Conservation (phyloP, 2,888 invertebrate genomes). For the Tenthredo mesomela region DNA sequence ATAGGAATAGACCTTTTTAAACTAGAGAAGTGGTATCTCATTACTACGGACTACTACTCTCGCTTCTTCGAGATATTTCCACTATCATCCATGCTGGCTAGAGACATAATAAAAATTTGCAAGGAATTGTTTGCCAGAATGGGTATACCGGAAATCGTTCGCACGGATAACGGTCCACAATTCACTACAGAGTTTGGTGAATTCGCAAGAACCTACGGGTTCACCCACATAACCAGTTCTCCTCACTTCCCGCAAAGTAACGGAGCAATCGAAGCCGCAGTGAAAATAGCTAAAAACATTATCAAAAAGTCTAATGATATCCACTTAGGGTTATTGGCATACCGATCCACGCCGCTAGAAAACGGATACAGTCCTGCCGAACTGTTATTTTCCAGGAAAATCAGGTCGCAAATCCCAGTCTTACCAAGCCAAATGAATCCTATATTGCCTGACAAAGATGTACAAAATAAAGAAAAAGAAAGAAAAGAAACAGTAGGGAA, state of each 20-base stretch:
- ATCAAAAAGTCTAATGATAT: slow-evolving; percentile 51
- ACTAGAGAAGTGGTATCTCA: slow-evolving; percentile 50
- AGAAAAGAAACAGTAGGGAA: too few relatives aligned
- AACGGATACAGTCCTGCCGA: too few relatives aligned
- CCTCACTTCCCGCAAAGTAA: not conserved
- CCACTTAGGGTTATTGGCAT: slow-evolving; percentile 49
- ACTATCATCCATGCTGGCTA: slow-evolving; percentile 25
- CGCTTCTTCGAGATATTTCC: slow-evolving; percentile 50
- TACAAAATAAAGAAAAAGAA: too few relatives aligned
- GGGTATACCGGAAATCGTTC: slow-evolving; percentile 62
- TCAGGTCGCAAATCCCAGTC: too few relatives aligned
- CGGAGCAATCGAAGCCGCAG: not conserved
- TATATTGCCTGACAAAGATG: too few relatives aligned
- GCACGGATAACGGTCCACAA: slow-evolving; percentile 62
- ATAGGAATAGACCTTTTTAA: slow-evolving; percentile 56
- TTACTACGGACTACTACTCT: slow-evolving; percentile 55
- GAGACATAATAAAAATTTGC: slow-evolving; percentile 43
- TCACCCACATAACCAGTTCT: not conserved
- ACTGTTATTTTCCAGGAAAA: too few relatives aligned
- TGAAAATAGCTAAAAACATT: slow-evolving; percentile 1
- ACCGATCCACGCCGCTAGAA: slow-evolving; percentile 44
- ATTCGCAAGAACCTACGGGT: slow-evolving; percentile 13
- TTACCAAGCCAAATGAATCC: too few relatives aligned
- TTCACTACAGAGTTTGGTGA: slow-evolving; percentile 41
- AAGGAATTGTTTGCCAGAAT: slow-evolving; percentile 51